Evolutionary conservation across 2,797 vertebrate species (phyloP).

Genomic region (Enteromius fasciolatus): DNA sequence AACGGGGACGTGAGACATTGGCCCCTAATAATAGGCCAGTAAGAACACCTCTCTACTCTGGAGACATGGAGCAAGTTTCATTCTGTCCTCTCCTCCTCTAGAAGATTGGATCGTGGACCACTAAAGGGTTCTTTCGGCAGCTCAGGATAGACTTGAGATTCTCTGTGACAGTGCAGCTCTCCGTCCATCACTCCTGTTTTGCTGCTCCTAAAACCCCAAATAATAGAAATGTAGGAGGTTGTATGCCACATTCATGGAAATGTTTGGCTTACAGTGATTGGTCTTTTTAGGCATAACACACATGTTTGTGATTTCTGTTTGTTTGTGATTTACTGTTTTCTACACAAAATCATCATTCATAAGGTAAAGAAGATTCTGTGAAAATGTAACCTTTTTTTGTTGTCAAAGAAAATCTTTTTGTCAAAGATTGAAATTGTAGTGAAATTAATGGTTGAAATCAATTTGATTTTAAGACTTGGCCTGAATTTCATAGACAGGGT

Average conservation of each 20-base stretch:
- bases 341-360: too few species aligned
- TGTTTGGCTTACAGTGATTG: background rate
- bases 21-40: conserved; percentile 53
- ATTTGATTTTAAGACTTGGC: too few species aligned
- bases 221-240: background rate
- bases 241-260: background rate
- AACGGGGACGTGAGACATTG: conserved; percentile 34
- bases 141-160: conserved; percentile 15
- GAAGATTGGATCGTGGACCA: conserved; percentile 29
- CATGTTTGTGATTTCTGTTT: background rate
- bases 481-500: too few species aligned
- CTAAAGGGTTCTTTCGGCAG: conserved; percentile 10
- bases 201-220: background rate
- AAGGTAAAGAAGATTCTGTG: too few species aligned
- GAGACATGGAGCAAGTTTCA: conserved; percentile 31
- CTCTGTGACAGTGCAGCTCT: background rate
- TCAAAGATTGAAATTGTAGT: too few species aligned
- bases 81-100: conserved; percentile 28
- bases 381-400: too few species aligned
- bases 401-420: too few species aligned
- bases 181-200: conserved; percentile 9
- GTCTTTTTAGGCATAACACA: background rate
- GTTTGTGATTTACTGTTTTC: too few species aligned
- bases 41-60: conserved; percentile 48
- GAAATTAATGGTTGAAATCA: too few species aligned